A percentile compares a stretch with the other conserved stretches of the same genome.
These are phyloP conservation scores for Rhincodon typus DNA, from an alignment of 2,797 vertebrate genomes.

Conservation along the genomic window DNA sequence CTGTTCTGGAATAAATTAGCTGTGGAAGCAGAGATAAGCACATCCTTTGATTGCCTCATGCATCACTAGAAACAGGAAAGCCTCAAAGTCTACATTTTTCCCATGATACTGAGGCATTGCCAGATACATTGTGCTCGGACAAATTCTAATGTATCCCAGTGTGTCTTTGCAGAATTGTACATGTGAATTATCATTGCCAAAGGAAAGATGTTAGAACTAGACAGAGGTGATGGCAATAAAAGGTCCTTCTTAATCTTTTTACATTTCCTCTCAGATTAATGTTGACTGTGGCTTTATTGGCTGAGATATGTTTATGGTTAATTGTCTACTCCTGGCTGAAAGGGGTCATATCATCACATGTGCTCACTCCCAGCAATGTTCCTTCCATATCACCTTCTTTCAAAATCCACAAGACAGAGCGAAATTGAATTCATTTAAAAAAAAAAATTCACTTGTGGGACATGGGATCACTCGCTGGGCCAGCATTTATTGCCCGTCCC, in stretches of 20 bases:
- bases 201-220: not conserved
- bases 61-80: too few species aligned
- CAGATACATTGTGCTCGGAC: not conserved
- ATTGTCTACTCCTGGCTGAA: not conserved
- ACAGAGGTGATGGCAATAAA: not conserved
- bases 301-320: not conserved
- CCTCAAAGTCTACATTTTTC: too few species aligned
- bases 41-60: too few species aligned
- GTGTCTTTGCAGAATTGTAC: not conserved
- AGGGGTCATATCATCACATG: not conserved
- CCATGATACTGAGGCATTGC: not conserved
- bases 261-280: not conserved
- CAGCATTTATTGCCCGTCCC: too few species aligned
- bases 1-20: too few species aligned
- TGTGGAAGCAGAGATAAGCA: too few species aligned
- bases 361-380: not conserved
- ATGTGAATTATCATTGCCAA: not conserved
- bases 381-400: not conserved
- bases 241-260: not conserved
- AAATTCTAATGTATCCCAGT: not conserved
- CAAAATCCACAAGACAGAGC: not conserved
- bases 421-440: not conserved
- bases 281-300: not conserved
- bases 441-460: too few species aligned
- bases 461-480: fast-evolving